Base-by-base conservation (phyloP, 2,888 invertebrate species). In the Tipula helvola region DNA sequence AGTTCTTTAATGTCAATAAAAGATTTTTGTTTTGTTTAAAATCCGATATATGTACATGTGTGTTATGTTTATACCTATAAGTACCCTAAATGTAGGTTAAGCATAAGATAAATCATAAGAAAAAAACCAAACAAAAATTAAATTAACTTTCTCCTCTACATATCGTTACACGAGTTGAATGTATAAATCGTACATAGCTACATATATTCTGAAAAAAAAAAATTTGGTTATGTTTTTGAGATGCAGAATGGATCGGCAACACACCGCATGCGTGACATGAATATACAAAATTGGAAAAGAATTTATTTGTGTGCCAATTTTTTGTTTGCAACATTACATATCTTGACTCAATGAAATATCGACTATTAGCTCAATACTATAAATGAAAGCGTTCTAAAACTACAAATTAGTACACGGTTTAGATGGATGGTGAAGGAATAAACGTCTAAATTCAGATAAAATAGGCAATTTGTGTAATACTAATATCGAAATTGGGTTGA, bases 101-200 rank as follows among this genome's bases (percentile, higher is more conserved):
- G 71, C 71, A 71, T 71, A 71, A 71, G 71, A 71, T 71, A 71
- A 71, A 71, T 71, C 71, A 71, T 71, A 71, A 71, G 71, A 71
- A 71, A 71, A 10, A 8, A 71, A 71, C 28, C 28, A 71, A 71
- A 71, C 71, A 71, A 71, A 71, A 71, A 71, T 71, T 28, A 10
- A 71, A 71, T 28, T 71, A 71, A 71, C 71, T 71, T 71, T 71
- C 71, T 71, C 71, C 28, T 28, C 28, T 28, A 28, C 28, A 28
- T 28, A 28, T 71, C 71, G 2, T 28, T 71, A 71, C 10, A 71
- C n/a, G 28, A n/a, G 16, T 18, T 28, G 3, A 10, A 71, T 12
- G 28, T 28, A 28, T 71, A 28, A 5, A 57, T 16, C 16, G 10
- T 71, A 71, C 71, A 71, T n/a, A 28, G 7, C 28, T 28, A 28